phyloP scores from a whole-genome alignment of 2,888 invertebrate genomes.

The Siphlonurus alternatus region DNA sequence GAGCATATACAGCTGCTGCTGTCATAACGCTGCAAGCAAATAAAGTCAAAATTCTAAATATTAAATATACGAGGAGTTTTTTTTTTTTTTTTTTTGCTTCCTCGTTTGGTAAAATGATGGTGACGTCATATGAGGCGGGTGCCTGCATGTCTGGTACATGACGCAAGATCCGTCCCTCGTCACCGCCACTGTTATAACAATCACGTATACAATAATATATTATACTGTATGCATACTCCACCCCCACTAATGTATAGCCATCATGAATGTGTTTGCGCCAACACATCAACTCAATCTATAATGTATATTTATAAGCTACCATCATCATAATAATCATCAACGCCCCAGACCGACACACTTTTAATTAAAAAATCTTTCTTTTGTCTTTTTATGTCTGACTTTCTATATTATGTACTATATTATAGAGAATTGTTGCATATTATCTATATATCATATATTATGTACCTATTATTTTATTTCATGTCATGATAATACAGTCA shows the following conservation, averaged over 20 bases:
- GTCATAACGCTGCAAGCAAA: no score
- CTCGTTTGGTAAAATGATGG: no score
- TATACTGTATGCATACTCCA: no score
- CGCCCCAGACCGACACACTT: background rate
- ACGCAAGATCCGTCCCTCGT: background rate
- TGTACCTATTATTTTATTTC: background rate
- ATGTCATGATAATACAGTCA: background rate
- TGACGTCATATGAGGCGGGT: background rate
- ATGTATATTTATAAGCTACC: no score
- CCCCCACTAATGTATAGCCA: no score
- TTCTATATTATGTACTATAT: background rate
- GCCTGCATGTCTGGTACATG: constrained; percentile 2
- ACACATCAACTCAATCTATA: no score
- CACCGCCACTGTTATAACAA: background rate
- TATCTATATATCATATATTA: background rate
- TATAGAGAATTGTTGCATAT: background rate
- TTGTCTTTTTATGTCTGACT: background rate
- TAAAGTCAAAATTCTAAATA: no score
- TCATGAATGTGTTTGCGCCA: no score
- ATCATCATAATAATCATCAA: background rate
- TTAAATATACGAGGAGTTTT: no score
- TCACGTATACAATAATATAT: no score
- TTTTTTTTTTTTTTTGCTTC: no score
- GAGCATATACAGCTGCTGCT: no score
- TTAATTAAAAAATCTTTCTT: background rate